Base-by-base conservation (phyloP, 2,888 invertebrate species). In the Pardosa pseudoannulata region DNA sequence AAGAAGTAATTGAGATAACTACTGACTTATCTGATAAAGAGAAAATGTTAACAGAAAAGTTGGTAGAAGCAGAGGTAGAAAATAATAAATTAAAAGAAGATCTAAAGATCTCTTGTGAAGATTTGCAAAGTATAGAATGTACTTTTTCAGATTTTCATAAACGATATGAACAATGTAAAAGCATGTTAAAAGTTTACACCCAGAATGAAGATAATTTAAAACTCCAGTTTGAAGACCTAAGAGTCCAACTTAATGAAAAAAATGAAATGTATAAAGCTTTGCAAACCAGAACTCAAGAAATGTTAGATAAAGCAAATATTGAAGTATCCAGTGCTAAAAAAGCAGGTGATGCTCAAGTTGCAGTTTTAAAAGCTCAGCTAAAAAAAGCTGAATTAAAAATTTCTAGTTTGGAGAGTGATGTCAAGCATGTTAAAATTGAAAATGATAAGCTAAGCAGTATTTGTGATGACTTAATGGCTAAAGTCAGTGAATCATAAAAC, bases 381-480 rank as follows among this genome's bases (percentile, higher is more conserved):
- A 96, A 96, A 91, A 96, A 97, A 92, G 94, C 96, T 90, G 98
- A 98, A 92, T 94, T 98, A 76, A 96, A 96, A 91, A 94, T 95
- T 76, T 95, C 94, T 88, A 96, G 97, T 16, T 92, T 97, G 89
- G 95, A 96, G 90, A 95, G 96, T 90, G 94, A 95, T 83, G 93
- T 97, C 79, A 95, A 96, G 88, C 97, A 97, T 91, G 98, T 98
- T 93, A 92, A 92, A 89, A 87, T 78, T 3, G 83, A 85, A 39
- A 85, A 79, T 31, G 50, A 39, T 31, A 72, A 85, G 27, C 56
- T 85, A 5, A 67, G 83, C 31, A 73, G 83, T 23, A 85, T 85
- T 36, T 85, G 83, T 73, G 83, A 85, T 78, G 83, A 85, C n/a
- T 56, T 85, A 7, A 85, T 85, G 78, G 83, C 78, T 9, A 78